These are phyloP conservation scores for Meteorus cinctellus DNA, from an alignment of 2,888 invertebrate species.

Conservation along the genomic window DNA sequence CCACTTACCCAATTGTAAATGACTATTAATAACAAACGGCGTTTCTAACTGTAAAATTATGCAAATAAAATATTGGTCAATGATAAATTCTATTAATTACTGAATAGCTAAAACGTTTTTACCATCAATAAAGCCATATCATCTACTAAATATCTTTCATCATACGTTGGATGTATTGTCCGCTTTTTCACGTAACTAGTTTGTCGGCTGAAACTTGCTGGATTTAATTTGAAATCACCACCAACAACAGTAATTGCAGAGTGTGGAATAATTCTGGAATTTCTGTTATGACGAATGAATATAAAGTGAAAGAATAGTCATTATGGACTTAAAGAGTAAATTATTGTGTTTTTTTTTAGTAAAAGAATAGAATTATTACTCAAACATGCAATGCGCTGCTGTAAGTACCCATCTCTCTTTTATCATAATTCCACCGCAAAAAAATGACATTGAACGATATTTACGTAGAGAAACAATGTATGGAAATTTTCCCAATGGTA, in stretches of 20 bases:
- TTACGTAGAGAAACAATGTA: conserved; percentile 33
- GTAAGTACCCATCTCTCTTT: conserved; percentile 56
- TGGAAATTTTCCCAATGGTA: conserved; percentile 20
- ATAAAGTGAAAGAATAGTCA: background rate
- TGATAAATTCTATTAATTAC: background rate
- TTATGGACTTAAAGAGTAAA: background rate
- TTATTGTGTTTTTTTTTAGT: background rate
- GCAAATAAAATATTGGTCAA: conserved; percentile 10
- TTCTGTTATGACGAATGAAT: conserved; percentile 10
- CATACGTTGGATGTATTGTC: conserved; percentile 54
- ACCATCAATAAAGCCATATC: conserved; percentile 62
- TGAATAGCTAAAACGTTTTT: conserved; percentile 44
- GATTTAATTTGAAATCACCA: conserved; percentile 56
- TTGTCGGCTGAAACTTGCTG: conserved; percentile 46
- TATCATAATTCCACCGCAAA: conserved; percentile 64
- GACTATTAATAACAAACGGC: conserved; percentile 49
- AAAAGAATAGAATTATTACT: conserved; percentile 47
- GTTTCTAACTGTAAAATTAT: conserved; percentile 53
- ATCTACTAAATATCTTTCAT: conserved; percentile 52
- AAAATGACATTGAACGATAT: conserved; percentile 51
- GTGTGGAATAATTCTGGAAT: conserved; percentile 15
- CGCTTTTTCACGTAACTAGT: conserved; percentile 50
- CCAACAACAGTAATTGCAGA: conserved; percentile 57
- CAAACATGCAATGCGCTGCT: conserved; percentile 64
- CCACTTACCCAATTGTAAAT: conserved; percentile 46